Evolutionary conservation across 37 sponge, comb jelly and placozoan genomes (phyloP), one percentile per base, ranked within the genome.

Genomic region (Oscarella lobularis): DNA sequence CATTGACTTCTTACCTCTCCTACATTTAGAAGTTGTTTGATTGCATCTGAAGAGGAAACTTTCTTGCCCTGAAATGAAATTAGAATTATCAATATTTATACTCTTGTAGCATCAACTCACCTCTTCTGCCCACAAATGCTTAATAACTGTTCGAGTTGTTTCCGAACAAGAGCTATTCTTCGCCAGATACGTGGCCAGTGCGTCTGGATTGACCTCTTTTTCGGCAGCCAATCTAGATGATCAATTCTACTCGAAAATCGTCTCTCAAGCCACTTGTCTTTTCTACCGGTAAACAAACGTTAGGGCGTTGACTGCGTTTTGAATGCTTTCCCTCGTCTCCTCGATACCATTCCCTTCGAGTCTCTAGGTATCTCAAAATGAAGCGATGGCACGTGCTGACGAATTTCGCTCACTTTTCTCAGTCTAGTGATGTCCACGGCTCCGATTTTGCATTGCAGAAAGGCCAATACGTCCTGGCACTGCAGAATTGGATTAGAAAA

Each of bases 391-490:
- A 29, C 29, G 31, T 30, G 33, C 29, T 14, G 4, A 68, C 31
- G 6, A 68, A 29, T 4, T 4, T 14, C 31, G 31, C 71, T 68
- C 71, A 86, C 91, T 66, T 82, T 35, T 38, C 86, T 70, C 75
- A 85, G 75, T 36, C 85, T 39, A 29, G 69, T 79, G 6, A 71
- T 77, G 69, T 40, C 68, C 3, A 92, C 81, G 67, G 81, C 82
- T 2, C 83, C 81, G 0, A 65, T 48, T 31, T 83, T 35, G 77
- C 76, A 81, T 55, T 73, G 85, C 14, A 87, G 76, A 74, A 85
- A 92, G 14, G 83, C 85, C 33, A 87, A 77, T 39, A 87, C 92
- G 38, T 92, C 92, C 40, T 85, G 83, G 39, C 88, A 87, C 88
- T 87, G 72, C 6, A 66, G 33, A 35, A 55, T 54, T 75, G 6